phyloP scores from a whole-genome alignment of 23 tunicate species.

The Ciona savignyi region DNA sequence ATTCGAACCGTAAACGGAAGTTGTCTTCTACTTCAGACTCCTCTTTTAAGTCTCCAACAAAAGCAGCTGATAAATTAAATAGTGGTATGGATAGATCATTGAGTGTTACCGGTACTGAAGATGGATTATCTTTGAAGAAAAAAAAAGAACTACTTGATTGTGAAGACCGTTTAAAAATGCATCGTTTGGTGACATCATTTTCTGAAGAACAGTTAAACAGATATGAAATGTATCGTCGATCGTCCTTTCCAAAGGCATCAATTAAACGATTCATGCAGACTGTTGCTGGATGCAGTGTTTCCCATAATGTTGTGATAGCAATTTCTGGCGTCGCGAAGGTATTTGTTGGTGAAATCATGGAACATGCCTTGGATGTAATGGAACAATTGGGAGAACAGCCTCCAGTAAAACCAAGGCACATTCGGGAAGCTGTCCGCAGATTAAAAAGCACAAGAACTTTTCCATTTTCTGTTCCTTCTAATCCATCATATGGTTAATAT shows the following conservation, averaged over 20 bases:
- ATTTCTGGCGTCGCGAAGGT: conserved; percentile 88
- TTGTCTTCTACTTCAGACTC: conserved; percentile 46
- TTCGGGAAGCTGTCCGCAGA: conserved; percentile 83
- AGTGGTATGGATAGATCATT: conserved; percentile 23
- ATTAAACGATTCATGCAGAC: conserved; percentile 83
- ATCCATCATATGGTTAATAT: no score
- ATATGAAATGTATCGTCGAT: conserved; percentile 93
- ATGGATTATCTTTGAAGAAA: conserved; percentile 51
- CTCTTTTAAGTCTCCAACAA: conserved; percentile 46
- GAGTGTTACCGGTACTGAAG: conserved; percentile 55
- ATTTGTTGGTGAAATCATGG: conserved; percentile 94
- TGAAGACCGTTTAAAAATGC: conserved; percentile 87
- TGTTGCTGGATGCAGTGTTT: conserved; percentile 87
- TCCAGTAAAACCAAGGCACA: conserved; percentile 92
- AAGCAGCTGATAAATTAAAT: conserved; percentile 22
- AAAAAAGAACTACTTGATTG: conserved; percentile 42
- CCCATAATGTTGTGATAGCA: conserved; percentile 93
- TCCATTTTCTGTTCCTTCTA: conserved; percentile 33
- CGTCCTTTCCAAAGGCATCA: conserved; percentile 92
- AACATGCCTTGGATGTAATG: conserved; percentile 90
- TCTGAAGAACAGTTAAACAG: conserved; percentile 91
- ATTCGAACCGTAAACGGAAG: conserved; percentile 24
- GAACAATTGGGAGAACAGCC: conserved; percentile 88
- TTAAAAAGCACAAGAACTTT: conserved; percentile 39
- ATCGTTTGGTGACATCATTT: conserved; percentile 75